Conservation (phyloP, 2,888 invertebrate genomes). For the Troglohyphantes excavatus region DNA sequence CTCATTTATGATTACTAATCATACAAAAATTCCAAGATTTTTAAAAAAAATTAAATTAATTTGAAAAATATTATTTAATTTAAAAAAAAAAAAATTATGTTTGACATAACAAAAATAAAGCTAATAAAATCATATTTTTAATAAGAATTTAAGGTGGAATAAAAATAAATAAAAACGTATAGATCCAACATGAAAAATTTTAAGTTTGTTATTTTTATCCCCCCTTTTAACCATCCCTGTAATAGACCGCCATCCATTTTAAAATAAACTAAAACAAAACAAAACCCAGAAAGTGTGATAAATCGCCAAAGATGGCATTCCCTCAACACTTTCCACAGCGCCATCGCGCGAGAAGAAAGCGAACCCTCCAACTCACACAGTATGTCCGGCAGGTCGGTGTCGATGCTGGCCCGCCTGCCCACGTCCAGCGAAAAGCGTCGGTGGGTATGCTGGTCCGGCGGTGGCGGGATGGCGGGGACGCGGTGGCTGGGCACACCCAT, state of each 20-base stretch:
- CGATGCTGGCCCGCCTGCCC: conserved; percentile 63
- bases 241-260: neutral
- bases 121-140: too few relatives aligned
- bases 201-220: too few relatives aligned
- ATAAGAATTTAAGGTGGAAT: too few relatives aligned
- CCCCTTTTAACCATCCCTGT: neutral
- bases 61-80: too few relatives aligned
- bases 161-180: too few relatives aligned
- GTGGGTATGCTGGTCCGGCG: conserved; percentile 25
- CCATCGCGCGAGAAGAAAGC: neutral
- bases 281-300: neutral
- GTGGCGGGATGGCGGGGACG: conserved; percentile 64
- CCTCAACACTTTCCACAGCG: neutral
- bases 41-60: too few relatives aligned
- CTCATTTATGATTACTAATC: too few relatives aligned
- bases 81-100: too few relatives aligned
- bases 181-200: too few relatives aligned
- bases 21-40: too few relatives aligned
- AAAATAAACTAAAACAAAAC: neutral
- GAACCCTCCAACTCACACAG: conserved; percentile 49
- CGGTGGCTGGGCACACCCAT: neutral
- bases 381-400: conserved; percentile 70
- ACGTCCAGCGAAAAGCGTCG: conserved; percentile 64
- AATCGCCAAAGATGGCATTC: conserved; percentile 32
- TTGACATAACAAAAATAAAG: too few relatives aligned